Base-by-base conservation (phyloP, 2,888 invertebrate species). In the Macrosoma leucophasiata region DNA sequence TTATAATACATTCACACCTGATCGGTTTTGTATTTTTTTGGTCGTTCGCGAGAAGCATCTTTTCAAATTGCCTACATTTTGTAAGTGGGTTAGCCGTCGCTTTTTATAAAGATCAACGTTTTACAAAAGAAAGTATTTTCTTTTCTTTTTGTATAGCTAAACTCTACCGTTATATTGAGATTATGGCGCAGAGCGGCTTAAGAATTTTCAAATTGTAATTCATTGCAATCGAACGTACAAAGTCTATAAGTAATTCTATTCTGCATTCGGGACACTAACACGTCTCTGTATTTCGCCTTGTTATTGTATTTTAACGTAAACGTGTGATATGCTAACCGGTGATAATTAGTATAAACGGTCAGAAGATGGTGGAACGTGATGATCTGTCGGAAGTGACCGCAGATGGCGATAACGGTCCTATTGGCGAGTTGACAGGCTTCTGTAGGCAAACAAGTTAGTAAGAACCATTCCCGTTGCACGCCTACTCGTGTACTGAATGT, bases 381-480 rank as follows among this genome's bases (percentile, higher is more conserved):
- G 18, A 26, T 20, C 18, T 57, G 59, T 64, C 64, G 68, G 67
- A 67, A 68, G 61, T 65, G 57, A 58, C 62, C 61, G 57, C 55
- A 55, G 59, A 61, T 59, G 62, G 55, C 58, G 58, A 50, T 74
- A 76, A 75, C 76, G 71, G 76, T 65, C 49, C 50, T 50, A 39
- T 50, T 50, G 57, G 64, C 62, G 61, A 55, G 56, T 60, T 51
- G 54, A 57, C 62, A 60, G 60, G 62, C 62, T 56, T 48, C n/a
- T 55, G 55, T 56, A 52, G 52, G 34, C 43, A 54, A 59, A 57
- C 54, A 18, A 50, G 58, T 46, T 41, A n/a, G n/a, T n/a, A n/a
- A n/a, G n/a, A n/a, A n/a, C 43, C 43, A 46, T 63, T 67, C 67
- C 66, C 66, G 67, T 52, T 36, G 41, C 50, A 55, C 50, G 48